Base-by-base conservation (phyloP, 2,797 vertebrate species). In the Cyprinella venusta region DNA sequence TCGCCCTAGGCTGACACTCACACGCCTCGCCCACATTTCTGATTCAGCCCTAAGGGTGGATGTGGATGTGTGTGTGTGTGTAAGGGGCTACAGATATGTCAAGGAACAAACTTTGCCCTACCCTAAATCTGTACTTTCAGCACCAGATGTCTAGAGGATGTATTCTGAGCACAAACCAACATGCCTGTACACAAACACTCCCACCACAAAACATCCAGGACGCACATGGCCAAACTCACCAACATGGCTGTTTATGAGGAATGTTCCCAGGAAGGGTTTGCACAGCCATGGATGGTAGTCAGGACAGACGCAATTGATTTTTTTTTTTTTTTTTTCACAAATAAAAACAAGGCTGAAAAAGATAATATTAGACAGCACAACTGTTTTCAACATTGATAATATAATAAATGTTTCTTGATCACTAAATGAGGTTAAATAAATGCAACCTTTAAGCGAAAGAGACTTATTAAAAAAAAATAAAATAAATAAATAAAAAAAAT, bases 21-120 rank as follows among this genome's bases (percentile, higher is more conserved):
- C 84, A 84, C 26, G 86, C 85, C 87, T 85, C 72, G 16, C 82
- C 86, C 83, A 88, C 79, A 77, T 83, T 80, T 81, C 61, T 69
- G 50, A 85, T 83, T 75, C 68, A 84, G 67, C 64, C 84, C 70
- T 77, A 61, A 79, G 80, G 69, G 30, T 33, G 30, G 30, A 33
- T 30, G 76, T 26, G 45, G 33, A 33, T 50, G 59, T 72, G 76
- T 36, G 45, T 42, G 52, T 80, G 56, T 50, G 30, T 72, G 30
- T 70, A 42, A 54, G 18, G n/a, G 56, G 7, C n/a, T 61, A 33
- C 50, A 69, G 5, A 65, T 48, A 36, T 38, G 40, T 70, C 24
- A 42, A 9, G 8, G 26, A 56, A 72, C 76, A 61, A 67, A 64
- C 65, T 63, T 56, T 76, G 76, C 54, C 80, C 56, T 76, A 86